Evolutionary conservation across 2,888 invertebrate species (phyloP).

Genomic region (Hirtodrosophila cameraria): DNA sequence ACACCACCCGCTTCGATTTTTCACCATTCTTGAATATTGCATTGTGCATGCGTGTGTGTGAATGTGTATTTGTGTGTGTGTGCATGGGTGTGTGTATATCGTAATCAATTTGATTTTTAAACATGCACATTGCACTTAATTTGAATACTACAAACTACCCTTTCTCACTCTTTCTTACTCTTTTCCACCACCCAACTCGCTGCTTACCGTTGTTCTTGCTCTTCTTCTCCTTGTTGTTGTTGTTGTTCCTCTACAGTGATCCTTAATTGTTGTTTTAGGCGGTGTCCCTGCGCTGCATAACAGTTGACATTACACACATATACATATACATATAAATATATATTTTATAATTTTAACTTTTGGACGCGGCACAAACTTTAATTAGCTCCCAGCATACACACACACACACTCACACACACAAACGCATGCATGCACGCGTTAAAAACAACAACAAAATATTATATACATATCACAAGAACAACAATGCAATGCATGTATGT

Average conservation of each 20-base stretch:
- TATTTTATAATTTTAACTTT: conserved; percentile 5
- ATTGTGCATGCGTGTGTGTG: conserved; percentile 24
- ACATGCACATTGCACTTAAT: conserved; percentile 27
- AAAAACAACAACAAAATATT: conserved; percentile 20
- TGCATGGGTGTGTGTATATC: conserved; percentile 5
- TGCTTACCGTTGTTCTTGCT: not conserved
- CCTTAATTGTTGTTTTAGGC: conserved; percentile 42
- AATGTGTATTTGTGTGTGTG: conserved; percentile 22
- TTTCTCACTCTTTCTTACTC: not conserved
- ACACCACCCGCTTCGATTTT: conserved; percentile 66
- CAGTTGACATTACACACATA: conserved; percentile 34
- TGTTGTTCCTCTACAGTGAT: conserved; percentile 2
- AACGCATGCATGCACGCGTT: not conserved
- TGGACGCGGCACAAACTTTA: conserved; percentile 15
- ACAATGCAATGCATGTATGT: conserved; percentile 16
- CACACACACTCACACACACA: too few species aligned
- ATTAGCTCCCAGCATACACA: not conserved
- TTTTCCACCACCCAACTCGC: too few species aligned
- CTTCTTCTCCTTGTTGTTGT: not conserved
- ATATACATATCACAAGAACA: conserved; percentile 32
- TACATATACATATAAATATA: too few species aligned
- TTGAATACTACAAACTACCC: too few species aligned
- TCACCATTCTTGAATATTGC: conserved; percentile 61
- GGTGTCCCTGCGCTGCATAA: conserved; percentile 51
- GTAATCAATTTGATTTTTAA: conserved; percentile 46